Conservation (phyloP, 2,113 vertebrate genomes). For the Centropus bengalensis region DNA sequence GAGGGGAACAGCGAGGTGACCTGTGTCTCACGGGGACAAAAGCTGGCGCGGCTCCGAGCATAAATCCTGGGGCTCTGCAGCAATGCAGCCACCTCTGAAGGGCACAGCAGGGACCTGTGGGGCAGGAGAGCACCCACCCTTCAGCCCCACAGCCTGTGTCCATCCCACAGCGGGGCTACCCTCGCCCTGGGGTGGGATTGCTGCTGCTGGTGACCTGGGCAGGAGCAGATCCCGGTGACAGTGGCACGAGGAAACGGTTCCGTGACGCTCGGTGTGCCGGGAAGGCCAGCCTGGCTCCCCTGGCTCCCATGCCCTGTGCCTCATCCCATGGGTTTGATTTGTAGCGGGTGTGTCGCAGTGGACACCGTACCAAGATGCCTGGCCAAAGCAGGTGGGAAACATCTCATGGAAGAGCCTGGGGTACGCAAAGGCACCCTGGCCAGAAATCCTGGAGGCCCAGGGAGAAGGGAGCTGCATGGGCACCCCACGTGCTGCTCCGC, state of each 20-base stretch:
- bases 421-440: not conserved
- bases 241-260: not conserved
- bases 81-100: not conserved
- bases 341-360: not conserved
- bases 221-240: not conserved
- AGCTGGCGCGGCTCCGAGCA: accelerated
- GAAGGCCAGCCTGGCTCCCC: not conserved
- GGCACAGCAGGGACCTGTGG: not conserved
- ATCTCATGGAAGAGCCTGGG: not conserved
- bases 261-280: not conserved
- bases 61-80: accelerated
- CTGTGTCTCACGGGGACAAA: not conserved
- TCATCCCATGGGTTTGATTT: not conserved
- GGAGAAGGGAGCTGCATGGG: not conserved
- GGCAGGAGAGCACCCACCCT: not conserved
- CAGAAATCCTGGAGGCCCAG: not conserved
- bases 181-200: no score
- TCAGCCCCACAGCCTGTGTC: not conserved
- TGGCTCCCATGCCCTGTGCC: not conserved
- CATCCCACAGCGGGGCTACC: not conserved
- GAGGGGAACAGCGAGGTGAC: not conserved
- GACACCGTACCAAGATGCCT: not conserved
- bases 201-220: not conserved
- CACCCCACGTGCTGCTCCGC: not conserved
- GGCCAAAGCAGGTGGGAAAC: accelerated